These are phyloP conservation scores for Agrilus mali DNA, from an alignment of 2,888 invertebrate genomes.

Conservation along the genomic window DNA sequence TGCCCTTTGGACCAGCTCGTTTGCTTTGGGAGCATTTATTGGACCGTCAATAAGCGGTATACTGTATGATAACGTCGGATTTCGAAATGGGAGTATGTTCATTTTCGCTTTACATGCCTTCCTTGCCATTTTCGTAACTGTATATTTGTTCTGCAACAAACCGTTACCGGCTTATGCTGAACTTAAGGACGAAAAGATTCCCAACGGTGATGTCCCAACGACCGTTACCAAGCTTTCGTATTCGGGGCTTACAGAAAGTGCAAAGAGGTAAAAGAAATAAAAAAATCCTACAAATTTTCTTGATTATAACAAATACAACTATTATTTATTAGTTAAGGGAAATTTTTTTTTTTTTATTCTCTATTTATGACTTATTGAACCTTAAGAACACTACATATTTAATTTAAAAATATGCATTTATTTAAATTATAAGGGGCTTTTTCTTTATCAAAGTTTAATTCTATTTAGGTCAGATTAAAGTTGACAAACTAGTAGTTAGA, in stretches of 20 bases:
- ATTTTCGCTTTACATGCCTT: slow-evolving; percentile 51
- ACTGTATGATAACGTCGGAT: slow-evolving; percentile 60
- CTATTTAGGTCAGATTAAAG: too few relatives aligned
- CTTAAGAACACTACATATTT: too few relatives aligned
- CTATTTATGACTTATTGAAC: too few relatives aligned
- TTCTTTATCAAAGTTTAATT: too few relatives aligned
- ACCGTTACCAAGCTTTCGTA: slow-evolving; percentile 24
- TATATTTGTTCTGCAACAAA: slow-evolving; percentile 34
- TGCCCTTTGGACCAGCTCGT: slow-evolving; percentile 82
- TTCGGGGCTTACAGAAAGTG: slow-evolving; percentile 26
- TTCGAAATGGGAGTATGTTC: slow-evolving; percentile 57
- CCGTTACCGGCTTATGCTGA: slow-evolving; percentile 26
- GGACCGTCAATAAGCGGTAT: slow-evolving; percentile 68
- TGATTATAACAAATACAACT: too few relatives aligned
- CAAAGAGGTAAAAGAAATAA: slow-evolving; percentile 22
- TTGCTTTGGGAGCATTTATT: slow-evolving; percentile 77
- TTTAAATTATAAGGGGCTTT: too few relatives aligned
- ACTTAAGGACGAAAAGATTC: slow-evolving; percentile 37
- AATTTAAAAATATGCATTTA: too few relatives aligned
- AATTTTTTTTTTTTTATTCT: too few relatives aligned
- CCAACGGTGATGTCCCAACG: slow-evolving; percentile 39
- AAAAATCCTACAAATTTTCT: too few relatives aligned
- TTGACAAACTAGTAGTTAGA: too few relatives aligned
- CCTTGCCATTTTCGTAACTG: slow-evolving; percentile 38
- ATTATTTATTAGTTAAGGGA: too few relatives aligned